These are phyloP conservation scores for Myotis davidii DNA, from an alignment of 2,113 vertebrate genomes.

Conservation along the genomic window DNA sequence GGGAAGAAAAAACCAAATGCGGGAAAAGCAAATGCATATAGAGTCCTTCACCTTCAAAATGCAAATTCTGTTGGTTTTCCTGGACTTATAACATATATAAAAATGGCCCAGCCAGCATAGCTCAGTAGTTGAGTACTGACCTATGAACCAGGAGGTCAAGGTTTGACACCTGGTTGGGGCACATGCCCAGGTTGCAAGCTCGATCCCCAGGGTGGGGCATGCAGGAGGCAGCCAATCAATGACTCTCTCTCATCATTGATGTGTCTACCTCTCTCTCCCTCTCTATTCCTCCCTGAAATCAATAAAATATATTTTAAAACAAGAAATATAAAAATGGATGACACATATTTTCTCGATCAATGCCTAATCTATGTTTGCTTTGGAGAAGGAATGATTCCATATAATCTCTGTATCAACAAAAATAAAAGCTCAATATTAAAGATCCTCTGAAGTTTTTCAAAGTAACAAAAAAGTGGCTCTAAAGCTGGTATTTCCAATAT, in stretches of 20 bases:
- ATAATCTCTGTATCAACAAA: not conserved
- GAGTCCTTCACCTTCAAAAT: slow-evolving; percentile 12
- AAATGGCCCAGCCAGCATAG: not conserved
- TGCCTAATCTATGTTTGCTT: not conserved
- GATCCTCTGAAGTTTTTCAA: not conserved
- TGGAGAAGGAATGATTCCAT: not conserved
- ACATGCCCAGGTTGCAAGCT: no score
- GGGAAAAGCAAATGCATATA: not conserved
- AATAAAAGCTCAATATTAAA: not conserved
- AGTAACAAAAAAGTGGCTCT: not conserved
- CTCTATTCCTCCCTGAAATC: no score
- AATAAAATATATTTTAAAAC: no score
- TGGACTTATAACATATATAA: slow-evolving; percentile 23
- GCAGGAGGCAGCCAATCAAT: no score
- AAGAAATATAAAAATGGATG: slow-evolving; percentile 14
- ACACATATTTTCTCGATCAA: slow-evolving; percentile 18
- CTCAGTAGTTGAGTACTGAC: no score
- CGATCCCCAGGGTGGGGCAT: no score
- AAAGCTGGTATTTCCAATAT: not conserved
- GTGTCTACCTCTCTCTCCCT: no score
- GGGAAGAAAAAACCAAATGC: slow-evolving; percentile 22
- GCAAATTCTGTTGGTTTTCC: slow-evolving; percentile 31
- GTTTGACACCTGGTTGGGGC: no score
- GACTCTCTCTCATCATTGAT: no score
- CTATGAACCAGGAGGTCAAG: no score